Evolutionary conservation across 2,113 vertebrate species (phyloP).

Genomic region (Potamarius usumacintae): DNA sequence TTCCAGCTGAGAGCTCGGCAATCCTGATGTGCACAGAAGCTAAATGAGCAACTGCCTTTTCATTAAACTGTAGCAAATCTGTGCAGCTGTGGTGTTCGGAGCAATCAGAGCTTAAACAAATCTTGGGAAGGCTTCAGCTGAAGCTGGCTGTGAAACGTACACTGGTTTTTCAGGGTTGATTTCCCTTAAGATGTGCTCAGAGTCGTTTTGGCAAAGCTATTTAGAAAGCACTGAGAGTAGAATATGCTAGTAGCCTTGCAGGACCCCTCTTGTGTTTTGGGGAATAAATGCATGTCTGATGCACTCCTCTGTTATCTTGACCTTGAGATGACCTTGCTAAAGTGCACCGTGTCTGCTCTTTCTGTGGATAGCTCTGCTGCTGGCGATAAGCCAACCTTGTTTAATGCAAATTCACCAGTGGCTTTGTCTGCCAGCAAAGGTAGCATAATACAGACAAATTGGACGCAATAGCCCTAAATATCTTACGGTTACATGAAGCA

Average conservation of each 20-base stretch:
- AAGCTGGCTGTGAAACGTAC: constrained; percentile 17
- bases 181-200: constrained; percentile 28
- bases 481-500: constrained; percentile 1
- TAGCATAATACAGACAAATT: constrained; percentile 31
- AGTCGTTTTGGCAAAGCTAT: constrained; percentile 23
- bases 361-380: not conserved
- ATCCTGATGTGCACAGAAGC: not conserved
- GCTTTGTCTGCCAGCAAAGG: constrained; percentile 4
- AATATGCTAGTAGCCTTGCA: not conserved
- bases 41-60: constrained; percentile 36
- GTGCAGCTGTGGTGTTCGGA: not conserved
- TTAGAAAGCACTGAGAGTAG: constrained; percentile 1
- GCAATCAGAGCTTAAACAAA: constrained; percentile 11
- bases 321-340: constrained; percentile 23
- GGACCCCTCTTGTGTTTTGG: not conserved
- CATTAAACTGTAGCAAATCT: constrained; percentile 37
- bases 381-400: not conserved
- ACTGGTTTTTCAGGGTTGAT: constrained; percentile 14
- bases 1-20: not conserved
- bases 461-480: constrained; percentile 21
- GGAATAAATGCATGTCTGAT: not conserved
- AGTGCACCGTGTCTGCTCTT: not conserved
- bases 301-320: not conserved
- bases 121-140: not conserved
- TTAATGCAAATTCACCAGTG: constrained; percentile 26